phyloP scores from a whole-genome alignment of 2,888 invertebrate genomes.

The Vandiemenella viatica region DNA sequence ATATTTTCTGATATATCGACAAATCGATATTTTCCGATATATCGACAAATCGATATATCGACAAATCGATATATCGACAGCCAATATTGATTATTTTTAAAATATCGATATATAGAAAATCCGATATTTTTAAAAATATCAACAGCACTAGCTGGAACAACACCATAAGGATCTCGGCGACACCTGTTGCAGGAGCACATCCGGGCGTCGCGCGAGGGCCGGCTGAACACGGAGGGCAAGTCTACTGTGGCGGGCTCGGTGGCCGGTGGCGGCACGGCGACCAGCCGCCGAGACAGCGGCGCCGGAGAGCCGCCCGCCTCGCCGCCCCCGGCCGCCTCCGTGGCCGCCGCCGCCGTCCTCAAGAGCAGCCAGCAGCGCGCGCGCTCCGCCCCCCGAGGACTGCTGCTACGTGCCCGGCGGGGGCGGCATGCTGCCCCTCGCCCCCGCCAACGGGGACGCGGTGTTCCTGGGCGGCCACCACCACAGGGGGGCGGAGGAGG shows the following conservation, averaged over 20 bases:
- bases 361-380: conserved; percentile 16
- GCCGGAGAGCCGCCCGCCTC: conserved; percentile 21
- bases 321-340: conserved; percentile 9
- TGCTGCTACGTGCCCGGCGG: conserved; percentile 35
- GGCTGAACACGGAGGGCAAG: conserved; percentile 49
- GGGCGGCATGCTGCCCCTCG: conserved; percentile 14
- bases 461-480: conserved; percentile 11
- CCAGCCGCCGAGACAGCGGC: conserved; percentile 19
- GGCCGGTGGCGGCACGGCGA: too few species aligned
- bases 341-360: conserved; percentile 16
- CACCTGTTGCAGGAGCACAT: conserved; percentile 52
- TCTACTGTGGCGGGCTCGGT: conserved; percentile 16
- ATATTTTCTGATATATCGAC: too few species aligned
- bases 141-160: too few species aligned
- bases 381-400: conserved; percentile 14
- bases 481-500: neutral
- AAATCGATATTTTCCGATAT: too few species aligned
- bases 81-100: too few species aligned
- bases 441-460: conserved; percentile 17
- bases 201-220: conserved; percentile 63
- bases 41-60: too few species aligned
- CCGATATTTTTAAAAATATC: too few species aligned
- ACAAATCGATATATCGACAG: too few species aligned
- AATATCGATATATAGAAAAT: too few species aligned
- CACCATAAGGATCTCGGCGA: too few species aligned